Conservation (phyloP, 2,113 vertebrate genomes). For the Rhodinocichla rosea region DNA sequence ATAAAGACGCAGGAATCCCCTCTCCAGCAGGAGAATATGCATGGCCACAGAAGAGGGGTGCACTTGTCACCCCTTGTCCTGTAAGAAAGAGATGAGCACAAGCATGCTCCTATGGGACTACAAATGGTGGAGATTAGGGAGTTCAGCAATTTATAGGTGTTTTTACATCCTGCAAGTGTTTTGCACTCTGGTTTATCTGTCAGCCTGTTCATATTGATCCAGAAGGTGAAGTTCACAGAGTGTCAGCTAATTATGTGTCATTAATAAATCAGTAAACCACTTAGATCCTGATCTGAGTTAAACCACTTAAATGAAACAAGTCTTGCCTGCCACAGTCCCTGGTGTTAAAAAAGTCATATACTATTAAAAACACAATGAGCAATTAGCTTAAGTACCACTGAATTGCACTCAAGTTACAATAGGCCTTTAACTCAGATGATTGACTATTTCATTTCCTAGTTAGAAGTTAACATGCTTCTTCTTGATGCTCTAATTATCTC, state of each 20-base stretch:
- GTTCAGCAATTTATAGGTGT: neutral
- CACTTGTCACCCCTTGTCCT: neutral
- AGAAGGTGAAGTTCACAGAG: neutral
- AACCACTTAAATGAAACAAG: neutral
- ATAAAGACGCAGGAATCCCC: neutral
- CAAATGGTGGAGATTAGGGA: neutral
- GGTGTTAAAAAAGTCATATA: neutral
- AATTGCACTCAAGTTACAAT: neutral
- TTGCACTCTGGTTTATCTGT: neutral
- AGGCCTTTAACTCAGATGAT: neutral
- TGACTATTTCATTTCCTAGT: neutral
- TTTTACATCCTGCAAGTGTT: neutral
- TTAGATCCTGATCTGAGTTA: neutral
- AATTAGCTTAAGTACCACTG: slow-evolving; percentile 1
- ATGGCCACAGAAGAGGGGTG: neutral
- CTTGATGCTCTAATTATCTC: neutral
- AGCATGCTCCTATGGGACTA: neutral
- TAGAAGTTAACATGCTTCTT: neutral
- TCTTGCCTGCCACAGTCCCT: neutral
- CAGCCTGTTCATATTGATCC: neutral
- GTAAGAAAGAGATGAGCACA: neutral
- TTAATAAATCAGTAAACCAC: slow-evolving; percentile 31
- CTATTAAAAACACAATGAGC: slow-evolving; percentile 6
- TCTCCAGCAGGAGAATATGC: neutral
- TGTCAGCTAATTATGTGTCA: neutral